Evolutionary conservation across 1,140 invertebrate species (phyloP).

Genomic region (Macrotrachela quadricornifera): DNA sequence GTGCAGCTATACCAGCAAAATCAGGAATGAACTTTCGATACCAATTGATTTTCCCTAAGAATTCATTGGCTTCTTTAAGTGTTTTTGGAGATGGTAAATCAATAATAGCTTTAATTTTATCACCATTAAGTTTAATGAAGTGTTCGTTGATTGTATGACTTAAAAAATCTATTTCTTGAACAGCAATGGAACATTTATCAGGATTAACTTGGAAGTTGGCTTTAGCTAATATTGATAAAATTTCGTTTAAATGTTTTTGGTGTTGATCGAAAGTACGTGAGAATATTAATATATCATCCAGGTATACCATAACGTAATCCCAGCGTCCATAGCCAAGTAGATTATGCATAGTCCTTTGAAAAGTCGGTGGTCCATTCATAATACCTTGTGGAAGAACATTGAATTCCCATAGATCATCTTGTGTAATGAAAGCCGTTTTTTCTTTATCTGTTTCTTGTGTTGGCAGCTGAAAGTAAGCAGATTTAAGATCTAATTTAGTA

Average conservation of each 20-base stretch:
- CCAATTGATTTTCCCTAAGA: constrained; percentile 17
- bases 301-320: neutral
- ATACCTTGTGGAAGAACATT: neutral
- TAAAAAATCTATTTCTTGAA: constrained; percentile 12
- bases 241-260: neutral
- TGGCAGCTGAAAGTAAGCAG: neutral
- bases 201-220: neutral
- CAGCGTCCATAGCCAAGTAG: too few species aligned
- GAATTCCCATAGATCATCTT: neutral
- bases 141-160: constrained; percentile 15
- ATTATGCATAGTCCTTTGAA: constrained; percentile 5
- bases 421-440: neutral
- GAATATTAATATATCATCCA: constrained; percentile 5
- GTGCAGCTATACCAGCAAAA: constrained; percentile 14
- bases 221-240: neutral
- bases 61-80: constrained; percentile 13
- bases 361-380: constrained; percentile 9
- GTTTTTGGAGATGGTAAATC: constrained; percentile 16
- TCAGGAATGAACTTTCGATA: constrained; percentile 16
- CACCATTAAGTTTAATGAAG: constrained; percentile 13
- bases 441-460: neutral
- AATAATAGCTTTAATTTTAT: constrained; percentile 15
- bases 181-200: neutral
- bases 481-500: neutral
- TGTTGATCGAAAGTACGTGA: constrained; percentile 2